phyloP scores from a whole-genome alignment of 92 coral and sea anemone genomes.

The Porites rus region DNA sequence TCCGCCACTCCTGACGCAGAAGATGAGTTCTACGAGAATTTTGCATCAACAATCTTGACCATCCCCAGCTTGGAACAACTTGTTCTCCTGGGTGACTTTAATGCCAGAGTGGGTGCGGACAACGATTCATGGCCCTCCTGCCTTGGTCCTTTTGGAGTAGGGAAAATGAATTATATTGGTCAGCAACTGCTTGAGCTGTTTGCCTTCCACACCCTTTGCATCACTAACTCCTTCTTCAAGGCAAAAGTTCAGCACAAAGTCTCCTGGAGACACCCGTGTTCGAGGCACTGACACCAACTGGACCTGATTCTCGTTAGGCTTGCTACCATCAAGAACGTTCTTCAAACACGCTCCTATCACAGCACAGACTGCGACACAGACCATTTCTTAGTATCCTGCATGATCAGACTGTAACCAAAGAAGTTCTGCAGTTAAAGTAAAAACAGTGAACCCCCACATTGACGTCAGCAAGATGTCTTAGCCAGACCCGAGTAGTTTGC shows the following conservation, averaged over 20 bases:
- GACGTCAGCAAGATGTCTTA: slow-evolving; percentile 52
- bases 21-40: slow-evolving; percentile 28
- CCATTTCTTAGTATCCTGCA: slow-evolving; percentile 63
- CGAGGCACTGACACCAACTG: slow-evolving; percentile 7
- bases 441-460: slow-evolving; percentile 41
- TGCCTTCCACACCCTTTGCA: not conserved
- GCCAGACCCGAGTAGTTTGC: not conserved
- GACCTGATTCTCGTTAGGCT: not conserved
- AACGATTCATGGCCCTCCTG: slow-evolving; percentile 45
- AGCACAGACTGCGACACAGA: slow-evolving; percentile 73
- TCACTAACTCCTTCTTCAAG: slow-evolving; percentile 1
- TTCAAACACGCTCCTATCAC: slow-evolving; percentile 42
- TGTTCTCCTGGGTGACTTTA: slow-evolving; percentile 6
- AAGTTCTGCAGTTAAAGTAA: slow-evolving; percentile 42
- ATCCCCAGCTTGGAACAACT: slow-evolving; percentile 27
- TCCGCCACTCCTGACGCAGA: slow-evolving; percentile 27
- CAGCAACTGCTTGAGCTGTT: slow-evolving; percentile 3
- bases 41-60: not conserved
- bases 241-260: not conserved
- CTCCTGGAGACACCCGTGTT: not conserved
- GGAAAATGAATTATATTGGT: not conserved
- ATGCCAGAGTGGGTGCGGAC: slow-evolving; percentile 45
- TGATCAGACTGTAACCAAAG: slow-evolving; percentile 57
- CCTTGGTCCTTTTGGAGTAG: not conserved
- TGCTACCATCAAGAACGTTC: not conserved